Percentiles rank a stretch among this genome's conserved stretches.
phyloP scores from a whole-genome alignment of 2,113 vertebrate genomes.

The Bos indicus region DNA sequence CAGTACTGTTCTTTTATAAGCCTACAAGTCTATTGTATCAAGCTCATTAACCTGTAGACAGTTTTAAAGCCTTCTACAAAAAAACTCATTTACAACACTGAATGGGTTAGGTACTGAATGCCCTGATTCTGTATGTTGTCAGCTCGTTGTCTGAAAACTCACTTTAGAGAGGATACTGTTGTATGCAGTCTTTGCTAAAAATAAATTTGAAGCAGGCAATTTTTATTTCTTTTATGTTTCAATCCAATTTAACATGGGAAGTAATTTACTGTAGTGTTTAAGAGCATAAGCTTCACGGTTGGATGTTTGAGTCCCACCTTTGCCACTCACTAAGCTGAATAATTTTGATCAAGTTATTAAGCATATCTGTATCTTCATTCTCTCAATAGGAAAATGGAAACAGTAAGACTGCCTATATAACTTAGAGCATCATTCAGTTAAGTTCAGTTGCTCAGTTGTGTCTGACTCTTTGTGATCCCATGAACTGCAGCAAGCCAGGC shows the following conservation, averaged over 20 bases:
- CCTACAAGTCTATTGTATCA: not conserved
- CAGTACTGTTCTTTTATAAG: not conserved
- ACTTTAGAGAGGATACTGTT: not conserved
- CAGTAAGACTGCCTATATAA: not conserved
- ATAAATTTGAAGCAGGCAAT: not conserved
- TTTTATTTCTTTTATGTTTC: not conserved
- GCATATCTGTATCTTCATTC: not conserved
- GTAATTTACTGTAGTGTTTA: not conserved
- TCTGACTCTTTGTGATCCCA: not conserved
- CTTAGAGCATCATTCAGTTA: not conserved
- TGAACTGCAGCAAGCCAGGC: not conserved
- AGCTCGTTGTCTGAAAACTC: not conserved
- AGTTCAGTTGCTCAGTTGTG: not conserved
- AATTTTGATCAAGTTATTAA: not conserved
- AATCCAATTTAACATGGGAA: not conserved
- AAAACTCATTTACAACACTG: not conserved
- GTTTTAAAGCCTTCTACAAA: not conserved
- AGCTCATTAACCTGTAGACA: slow-evolving; percentile 20
- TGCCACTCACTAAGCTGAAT: not conserved
- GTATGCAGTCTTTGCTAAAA: not conserved
- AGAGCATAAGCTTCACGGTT: not conserved
- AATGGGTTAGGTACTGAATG: not conserved
- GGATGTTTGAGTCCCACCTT: not conserved
- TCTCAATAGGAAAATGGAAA: not conserved
- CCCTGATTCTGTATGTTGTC: not conserved